Evolutionary conservation across 2,797 vertebrate genomes (phyloP), one percentile per base, ranked within the genome.

Genomic region (Brachyalestes nurse): DNA sequence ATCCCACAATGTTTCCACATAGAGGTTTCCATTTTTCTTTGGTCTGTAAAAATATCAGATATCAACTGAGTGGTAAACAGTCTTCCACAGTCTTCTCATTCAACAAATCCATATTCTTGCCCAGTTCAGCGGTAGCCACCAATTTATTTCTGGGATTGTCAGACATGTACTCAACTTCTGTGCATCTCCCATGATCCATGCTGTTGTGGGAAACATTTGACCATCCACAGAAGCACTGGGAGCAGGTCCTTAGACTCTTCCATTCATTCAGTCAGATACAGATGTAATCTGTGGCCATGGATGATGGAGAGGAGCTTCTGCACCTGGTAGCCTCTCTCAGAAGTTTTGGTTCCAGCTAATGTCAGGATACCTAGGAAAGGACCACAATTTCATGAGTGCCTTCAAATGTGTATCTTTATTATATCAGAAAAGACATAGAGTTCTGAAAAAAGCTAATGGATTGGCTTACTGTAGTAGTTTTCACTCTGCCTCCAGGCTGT

Each of bases 401-500:
- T 66, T 13, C n/a, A 69, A 17, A 79, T 67, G 45, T 51, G 12
- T 25, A 51, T 65, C 10, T 45, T 49, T 28, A 19, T 62, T 47
- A 66, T 38, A 69, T 28, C 19, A 53, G 42, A 13, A 51, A 19
- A 77, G 21, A 72, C 51, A 76, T 21, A 42, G 12, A 51, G 62
- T 12, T 34, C 25, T 69, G 72, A 61, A 62, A 78, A 69, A 74
- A 49, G 45, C 13, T 38, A 40, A 13, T n/a, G n/a, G n/a, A 42
- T 34, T 72, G 49, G 47, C 93, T 86, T 93, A 99, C 97, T 91
- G 97, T 99, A 87, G 97, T 99, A 88, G 96, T 99, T 93, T 98
- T 98, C 90, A 97, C 95, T 85, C 97, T 94, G 78, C 97, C 97
- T 84, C 97, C 96, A 16, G 96, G 96, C 93, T 96, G 97, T 13